A percentile compares a stretch with the other conserved stretches of the same genome.
These are phyloP conservation scores for Habroteleia sp. DNA, from an alignment of 2,888 invertebrate genomes.

Conservation along the genomic window DNA sequence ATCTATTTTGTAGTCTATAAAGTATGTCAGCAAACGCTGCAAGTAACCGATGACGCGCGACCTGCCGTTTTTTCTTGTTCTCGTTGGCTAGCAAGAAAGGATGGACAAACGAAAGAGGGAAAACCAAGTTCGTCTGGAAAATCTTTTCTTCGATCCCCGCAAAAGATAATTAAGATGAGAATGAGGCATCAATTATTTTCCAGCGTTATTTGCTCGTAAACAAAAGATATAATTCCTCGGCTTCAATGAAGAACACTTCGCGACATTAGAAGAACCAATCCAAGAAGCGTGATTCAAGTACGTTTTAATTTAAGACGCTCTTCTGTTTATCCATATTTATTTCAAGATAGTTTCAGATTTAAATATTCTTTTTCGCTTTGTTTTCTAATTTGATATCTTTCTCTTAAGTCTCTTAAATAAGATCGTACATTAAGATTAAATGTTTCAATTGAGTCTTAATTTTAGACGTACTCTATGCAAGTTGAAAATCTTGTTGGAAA, in stretches of 20 bases:
- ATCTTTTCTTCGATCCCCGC: slow-evolving; percentile 29
- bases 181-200: slow-evolving; percentile 41
- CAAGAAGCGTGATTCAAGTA: not conserved
- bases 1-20: slow-evolving; percentile 52
- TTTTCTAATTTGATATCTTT: not conserved
- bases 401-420: too few relatives aligned
- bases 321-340: too few relatives aligned
- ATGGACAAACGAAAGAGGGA: slow-evolving; percentile 5
- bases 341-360: too few relatives aligned
- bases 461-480: too few relatives aligned
- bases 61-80: too few relatives aligned
- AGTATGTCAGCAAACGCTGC: slow-evolving; percentile 42
- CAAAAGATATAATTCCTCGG: slow-evolving; percentile 27
- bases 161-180: slow-evolving; percentile 29
- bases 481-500: too few relatives aligned
- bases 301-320: slow-evolving; percentile 1
- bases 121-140: slow-evolving; percentile 12
- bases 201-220: slow-evolving; percentile 39
- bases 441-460: too few relatives aligned
- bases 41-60: slow-evolving; percentile 48
- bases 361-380: too few relatives aligned
- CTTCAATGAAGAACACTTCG: slow-evolving; percentile 19
- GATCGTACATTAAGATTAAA: too few relatives aligned
- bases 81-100: too few relatives aligned
- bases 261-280: slow-evolving; percentile 7